These are phyloP conservation scores for Rhingia rostrata DNA, from an alignment of 2,888 invertebrate genomes.

Conservation along the genomic window DNA sequence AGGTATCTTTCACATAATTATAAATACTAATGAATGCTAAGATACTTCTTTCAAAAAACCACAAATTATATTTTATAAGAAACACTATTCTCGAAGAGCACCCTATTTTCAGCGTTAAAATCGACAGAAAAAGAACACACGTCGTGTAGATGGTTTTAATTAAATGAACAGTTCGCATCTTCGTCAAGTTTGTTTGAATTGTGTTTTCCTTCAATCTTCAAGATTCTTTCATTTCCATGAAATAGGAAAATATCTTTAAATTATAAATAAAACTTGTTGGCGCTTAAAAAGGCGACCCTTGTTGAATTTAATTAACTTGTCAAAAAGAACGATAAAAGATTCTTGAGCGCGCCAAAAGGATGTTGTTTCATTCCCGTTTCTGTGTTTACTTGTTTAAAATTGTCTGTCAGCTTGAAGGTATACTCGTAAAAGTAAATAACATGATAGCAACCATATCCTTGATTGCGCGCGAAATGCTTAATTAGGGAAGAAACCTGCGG, in stretches of 20 bases:
- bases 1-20: too few species aligned
- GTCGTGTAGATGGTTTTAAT: conserved; percentile 6
- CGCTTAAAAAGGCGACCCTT: conserved; percentile 21
- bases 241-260: conserved; percentile 14
- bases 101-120: too few species aligned
- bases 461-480: conserved; percentile 17
- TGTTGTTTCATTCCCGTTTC: neutral
- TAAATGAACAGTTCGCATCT: conserved; percentile 7
- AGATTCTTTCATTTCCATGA: conserved; percentile 6
- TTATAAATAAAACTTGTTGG: conserved; percentile 21
- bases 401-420: conserved; percentile 2
- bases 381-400: neutral
- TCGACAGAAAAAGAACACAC: neutral
- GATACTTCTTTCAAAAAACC: too few species aligned
- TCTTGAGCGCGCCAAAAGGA: neutral
- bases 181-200: conserved; percentile 6
- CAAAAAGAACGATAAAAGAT: conserved; percentile 40
- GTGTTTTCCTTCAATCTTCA: neutral
- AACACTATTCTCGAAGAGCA: too few species aligned
- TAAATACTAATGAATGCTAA: too few species aligned
- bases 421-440: conserved; percentile 10
- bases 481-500: conserved; percentile 12
- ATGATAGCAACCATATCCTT: neutral
- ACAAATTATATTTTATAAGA: too few species aligned
- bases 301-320: conserved; percentile 60